Evolutionary conservation across 2,797 vertebrate species (phyloP).

Genomic region (Megaceryle alcyon): DNA sequence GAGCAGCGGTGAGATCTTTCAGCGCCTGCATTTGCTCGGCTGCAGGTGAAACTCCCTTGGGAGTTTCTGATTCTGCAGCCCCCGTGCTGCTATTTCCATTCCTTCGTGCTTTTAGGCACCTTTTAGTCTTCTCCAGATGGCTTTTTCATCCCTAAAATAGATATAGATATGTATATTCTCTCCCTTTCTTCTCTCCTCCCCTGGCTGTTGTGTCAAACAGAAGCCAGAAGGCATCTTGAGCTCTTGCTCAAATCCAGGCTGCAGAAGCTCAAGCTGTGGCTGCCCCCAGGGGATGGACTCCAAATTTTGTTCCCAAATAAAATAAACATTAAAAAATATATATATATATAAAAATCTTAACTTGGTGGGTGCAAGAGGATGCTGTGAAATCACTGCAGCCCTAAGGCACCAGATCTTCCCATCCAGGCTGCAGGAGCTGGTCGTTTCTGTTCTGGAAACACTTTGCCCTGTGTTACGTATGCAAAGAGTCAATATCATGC

Average conservation of each 20-base stretch:
- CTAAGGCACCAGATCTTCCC: background rate
- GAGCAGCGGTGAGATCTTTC: background rate
- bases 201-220: background rate
- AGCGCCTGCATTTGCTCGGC: fast-evolving
- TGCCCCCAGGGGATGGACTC: background rate
- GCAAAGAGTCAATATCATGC: background rate
- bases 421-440: background rate
- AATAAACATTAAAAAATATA: background rate
- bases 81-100: background rate
- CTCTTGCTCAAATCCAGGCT: background rate
- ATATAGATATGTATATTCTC: background rate
- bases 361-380: background rate
- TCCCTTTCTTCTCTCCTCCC: background rate
- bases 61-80: background rate
- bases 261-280: background rate
- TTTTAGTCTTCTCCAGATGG: background rate
- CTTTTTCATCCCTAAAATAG: background rate
- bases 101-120: background rate
- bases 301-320: background rate
- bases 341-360: too few species aligned
- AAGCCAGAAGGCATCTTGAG: background rate
- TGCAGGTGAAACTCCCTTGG: background rate
- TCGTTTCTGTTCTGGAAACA: background rate
- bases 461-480: fast-evolving
- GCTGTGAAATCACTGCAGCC: background rate